Conservation (phyloP, 1,140 invertebrate species). For the Penaeus vannamei region DNA sequence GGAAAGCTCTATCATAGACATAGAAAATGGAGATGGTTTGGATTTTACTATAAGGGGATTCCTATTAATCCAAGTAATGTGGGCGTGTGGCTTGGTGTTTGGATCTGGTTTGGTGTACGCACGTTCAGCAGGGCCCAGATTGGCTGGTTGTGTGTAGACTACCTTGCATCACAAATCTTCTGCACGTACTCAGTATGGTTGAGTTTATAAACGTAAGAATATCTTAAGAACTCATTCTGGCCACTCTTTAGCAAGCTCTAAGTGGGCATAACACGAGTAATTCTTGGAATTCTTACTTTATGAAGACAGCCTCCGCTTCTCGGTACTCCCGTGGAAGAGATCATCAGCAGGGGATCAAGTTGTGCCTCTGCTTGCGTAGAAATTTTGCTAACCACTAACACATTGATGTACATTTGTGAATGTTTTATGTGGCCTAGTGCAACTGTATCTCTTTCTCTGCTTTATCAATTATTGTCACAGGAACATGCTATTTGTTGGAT, state of each 20-base stretch:
- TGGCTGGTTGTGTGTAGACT: conserved; percentile 54
- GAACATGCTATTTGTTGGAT: conserved; percentile 30
- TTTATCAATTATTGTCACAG: conserved; percentile 29
- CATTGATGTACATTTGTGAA: conserved; percentile 54
- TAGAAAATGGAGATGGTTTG: conserved; percentile 42
- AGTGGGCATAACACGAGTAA: conserved; percentile 36
- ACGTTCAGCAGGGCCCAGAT: conserved; percentile 51
- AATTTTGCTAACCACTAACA: conserved; percentile 55
- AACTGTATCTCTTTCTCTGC: conserved; percentile 49
- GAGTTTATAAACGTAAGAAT: conserved; percentile 52
- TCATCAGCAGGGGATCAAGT: conserved; percentile 50
- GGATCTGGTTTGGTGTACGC: conserved; percentile 46
- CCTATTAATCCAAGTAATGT: conserved; percentile 24
- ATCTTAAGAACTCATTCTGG: conserved; percentile 41
- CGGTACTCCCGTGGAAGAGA: conserved; percentile 21
- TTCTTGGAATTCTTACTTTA: conserved; percentile 38
- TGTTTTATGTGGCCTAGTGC: conserved; percentile 54
- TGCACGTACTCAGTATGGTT: conserved; percentile 41
- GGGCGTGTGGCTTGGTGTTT: conserved; percentile 43
- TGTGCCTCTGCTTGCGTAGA: conserved; percentile 53
- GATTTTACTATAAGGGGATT: conserved; percentile 24
- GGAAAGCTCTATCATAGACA: conserved; percentile 30
- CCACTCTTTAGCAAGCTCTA: conserved; percentile 21
- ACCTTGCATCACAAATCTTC: conserved; percentile 46
- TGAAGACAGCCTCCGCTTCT: conserved; percentile 32